Percentiles rank a stretch among this genome's conserved stretches.
phyloP scores from a whole-genome alignment of 2,797 vertebrate genomes.

The Melanotaenia trifasciata region DNA sequence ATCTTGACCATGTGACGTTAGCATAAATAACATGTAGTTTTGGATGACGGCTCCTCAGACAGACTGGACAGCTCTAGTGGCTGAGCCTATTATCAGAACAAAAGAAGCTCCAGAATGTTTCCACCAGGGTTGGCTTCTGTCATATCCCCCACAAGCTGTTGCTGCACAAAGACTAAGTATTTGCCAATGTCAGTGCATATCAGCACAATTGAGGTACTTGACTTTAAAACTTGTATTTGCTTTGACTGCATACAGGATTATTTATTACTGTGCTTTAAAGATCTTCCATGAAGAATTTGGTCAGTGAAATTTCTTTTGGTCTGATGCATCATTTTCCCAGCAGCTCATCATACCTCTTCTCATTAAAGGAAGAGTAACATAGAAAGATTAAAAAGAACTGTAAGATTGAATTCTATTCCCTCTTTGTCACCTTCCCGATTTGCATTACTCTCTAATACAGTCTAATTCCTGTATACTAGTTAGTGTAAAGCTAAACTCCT shows the following conservation, averaged over 20 bases:
- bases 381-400: conserved; percentile 52
- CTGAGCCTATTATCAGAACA: conserved; percentile 43
- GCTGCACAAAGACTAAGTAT: conserved; percentile 33
- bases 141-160: conserved; percentile 43
- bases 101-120: conserved; percentile 25
- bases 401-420: conserved; percentile 36
- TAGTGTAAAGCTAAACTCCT: conserved; percentile 6
- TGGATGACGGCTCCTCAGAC: conserved; percentile 34
- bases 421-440: conserved; percentile 24
- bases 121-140: conserved; percentile 21
- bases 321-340: conserved; percentile 14
- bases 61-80: conserved; percentile 9
- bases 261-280: neutral
- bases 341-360: conserved; percentile 27
- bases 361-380: conserved; percentile 36
- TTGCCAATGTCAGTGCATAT: conserved; percentile 31
- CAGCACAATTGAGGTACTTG: conserved; percentile 17
- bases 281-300: conserved; percentile 1
- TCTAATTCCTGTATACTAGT: conserved; percentile 2
- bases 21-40: conserved; percentile 24
- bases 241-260: neutral
- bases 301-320: conserved; percentile 13
- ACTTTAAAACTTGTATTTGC: conserved; percentile 12
- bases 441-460: conserved; percentile 24
- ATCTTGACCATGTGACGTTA: conserved; percentile 32